A percentile compares a stretch with the other conserved stretches of the same genome.
These are phyloP conservation scores for Chionis minor DNA, from an alignment of 2,113 vertebrate genomes.

Conservation along the genomic window DNA sequence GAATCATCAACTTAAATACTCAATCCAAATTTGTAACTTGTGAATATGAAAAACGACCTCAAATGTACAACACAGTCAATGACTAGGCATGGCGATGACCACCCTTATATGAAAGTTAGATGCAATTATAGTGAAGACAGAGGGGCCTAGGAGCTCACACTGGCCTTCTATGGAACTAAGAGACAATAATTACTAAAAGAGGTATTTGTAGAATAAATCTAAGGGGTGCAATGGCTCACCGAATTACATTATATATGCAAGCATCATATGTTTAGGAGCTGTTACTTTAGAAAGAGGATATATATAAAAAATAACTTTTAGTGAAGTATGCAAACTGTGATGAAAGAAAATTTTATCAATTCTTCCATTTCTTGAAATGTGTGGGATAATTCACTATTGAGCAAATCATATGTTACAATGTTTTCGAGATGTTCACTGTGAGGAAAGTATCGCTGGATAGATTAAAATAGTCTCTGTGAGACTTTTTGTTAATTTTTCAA, in stretches of 20 bases:
- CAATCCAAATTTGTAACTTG: neutral
- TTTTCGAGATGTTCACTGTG: neutral
- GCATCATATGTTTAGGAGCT: neutral
- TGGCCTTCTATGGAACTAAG: neutral
- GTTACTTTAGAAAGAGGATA: neutral
- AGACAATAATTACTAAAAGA: neutral
- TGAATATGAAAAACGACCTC: neutral
- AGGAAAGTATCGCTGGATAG: neutral
- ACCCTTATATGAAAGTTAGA: neutral
- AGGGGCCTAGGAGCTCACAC: neutral
- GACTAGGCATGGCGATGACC: neutral
- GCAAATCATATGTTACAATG: neutral
- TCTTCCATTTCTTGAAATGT: neutral
- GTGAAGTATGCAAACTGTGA: neutral
- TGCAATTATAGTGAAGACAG: neutral
- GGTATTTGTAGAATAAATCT: neutral
- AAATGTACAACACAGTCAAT: accelerated
- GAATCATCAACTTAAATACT: neutral
- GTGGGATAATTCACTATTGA: neutral
- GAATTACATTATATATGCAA: neutral
- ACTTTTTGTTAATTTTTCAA: neutral
- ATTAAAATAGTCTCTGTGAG: neutral
- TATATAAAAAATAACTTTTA: neutral
- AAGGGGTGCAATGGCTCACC: accelerated
- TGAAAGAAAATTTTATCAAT: neutral